phyloP scores from a whole-genome alignment of 2,888 invertebrate genomes.

The Ophioninae sp. region DNA sequence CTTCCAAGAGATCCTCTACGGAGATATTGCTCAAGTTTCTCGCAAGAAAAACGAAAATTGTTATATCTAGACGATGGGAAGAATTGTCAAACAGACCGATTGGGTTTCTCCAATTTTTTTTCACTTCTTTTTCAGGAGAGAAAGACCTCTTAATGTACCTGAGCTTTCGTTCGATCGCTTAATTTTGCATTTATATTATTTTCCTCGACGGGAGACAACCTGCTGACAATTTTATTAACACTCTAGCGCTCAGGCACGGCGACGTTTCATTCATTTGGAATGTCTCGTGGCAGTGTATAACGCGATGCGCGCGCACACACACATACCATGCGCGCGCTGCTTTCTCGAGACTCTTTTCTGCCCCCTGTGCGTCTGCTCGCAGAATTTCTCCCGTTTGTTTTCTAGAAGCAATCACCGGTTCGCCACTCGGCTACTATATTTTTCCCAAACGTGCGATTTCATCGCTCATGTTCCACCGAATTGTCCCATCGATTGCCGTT shows the following conservation, averaged over 20 bases:
- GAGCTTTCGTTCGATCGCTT: not conserved
- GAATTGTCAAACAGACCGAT: not conserved
- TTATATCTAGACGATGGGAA: not conserved
- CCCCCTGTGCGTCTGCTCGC: conserved; percentile 50
- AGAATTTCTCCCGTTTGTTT: conserved; percentile 72
- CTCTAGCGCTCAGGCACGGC: not conserved
- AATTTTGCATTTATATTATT: not conserved
- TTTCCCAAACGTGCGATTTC: conserved; percentile 11
- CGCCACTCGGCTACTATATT: conserved; percentile 14
- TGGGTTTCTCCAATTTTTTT: not conserved
- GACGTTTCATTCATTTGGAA: conserved; percentile 54
- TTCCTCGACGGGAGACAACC: not conserved
- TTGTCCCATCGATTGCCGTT: not conserved
- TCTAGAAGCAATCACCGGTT: conserved; percentile 60
- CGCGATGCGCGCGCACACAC: not conserved
- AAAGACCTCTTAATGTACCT: not conserved
- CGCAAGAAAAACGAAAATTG: not conserved
- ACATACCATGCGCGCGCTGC: conserved; percentile 63
- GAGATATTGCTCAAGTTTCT: not conserved
- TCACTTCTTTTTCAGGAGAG: not conserved
- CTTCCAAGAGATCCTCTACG: not conserved
- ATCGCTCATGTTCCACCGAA: not conserved
- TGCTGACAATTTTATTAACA: conserved; percentile 35
- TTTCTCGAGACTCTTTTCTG: conserved; percentile 72
- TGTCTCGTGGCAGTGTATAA: conserved; percentile 32